A percentile compares a stretch with the other conserved stretches of the same genome.
These are phyloP conservation scores for Lucifuga dentata DNA, from an alignment of 2,113 vertebrate species.

Conservation along the genomic window DNA sequence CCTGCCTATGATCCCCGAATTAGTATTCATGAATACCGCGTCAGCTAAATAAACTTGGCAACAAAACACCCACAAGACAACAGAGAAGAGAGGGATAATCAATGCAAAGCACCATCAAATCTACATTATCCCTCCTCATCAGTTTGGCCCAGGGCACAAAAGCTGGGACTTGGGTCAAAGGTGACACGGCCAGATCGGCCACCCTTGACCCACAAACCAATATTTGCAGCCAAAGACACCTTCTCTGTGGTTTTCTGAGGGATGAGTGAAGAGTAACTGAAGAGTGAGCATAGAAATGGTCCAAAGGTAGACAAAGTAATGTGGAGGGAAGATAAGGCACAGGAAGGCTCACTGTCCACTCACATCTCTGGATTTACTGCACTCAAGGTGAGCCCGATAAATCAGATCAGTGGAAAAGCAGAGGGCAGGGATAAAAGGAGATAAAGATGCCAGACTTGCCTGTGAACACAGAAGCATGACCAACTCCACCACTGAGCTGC, in stretches of 20 bases:
- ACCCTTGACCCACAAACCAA: slow-evolving; percentile 93
- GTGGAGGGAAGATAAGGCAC: slow-evolving; percentile 67
- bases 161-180: slow-evolving; percentile 91
- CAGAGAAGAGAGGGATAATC: slow-evolving; percentile 84
- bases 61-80: slow-evolving; percentile 87
- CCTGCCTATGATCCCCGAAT: slow-evolving; percentile 95
- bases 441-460: slow-evolving; percentile 85
- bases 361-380: slow-evolving; percentile 77
- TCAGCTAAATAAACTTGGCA: slow-evolving; percentile 98
- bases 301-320: slow-evolving; percentile 34
- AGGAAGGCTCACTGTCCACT: slow-evolving; percentile 33
- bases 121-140: slow-evolving; percentile 96
- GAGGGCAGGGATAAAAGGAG: slow-evolving; percentile 38
- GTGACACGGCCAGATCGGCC: slow-evolving; percentile 87
- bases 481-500: slow-evolving; percentile 98
- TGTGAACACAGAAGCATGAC: slow-evolving; percentile 99
- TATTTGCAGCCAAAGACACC: slow-evolving; percentile 85
- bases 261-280: slow-evolving; percentile 30
- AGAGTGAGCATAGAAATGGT: slow-evolving; percentile 26
- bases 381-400: slow-evolving; percentile 72
- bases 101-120: slow-evolving; percentile 97
- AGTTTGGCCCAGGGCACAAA: slow-evolving; percentile 85
- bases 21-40: slow-evolving; percentile 98
- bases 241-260: slow-evolving; percentile 70
- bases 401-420: slow-evolving; percentile 45